These are phyloP conservation scores for Notoglanidium macrostoma DNA, from an alignment of 2,797 vertebrate species.

Conservation along the genomic window DNA sequence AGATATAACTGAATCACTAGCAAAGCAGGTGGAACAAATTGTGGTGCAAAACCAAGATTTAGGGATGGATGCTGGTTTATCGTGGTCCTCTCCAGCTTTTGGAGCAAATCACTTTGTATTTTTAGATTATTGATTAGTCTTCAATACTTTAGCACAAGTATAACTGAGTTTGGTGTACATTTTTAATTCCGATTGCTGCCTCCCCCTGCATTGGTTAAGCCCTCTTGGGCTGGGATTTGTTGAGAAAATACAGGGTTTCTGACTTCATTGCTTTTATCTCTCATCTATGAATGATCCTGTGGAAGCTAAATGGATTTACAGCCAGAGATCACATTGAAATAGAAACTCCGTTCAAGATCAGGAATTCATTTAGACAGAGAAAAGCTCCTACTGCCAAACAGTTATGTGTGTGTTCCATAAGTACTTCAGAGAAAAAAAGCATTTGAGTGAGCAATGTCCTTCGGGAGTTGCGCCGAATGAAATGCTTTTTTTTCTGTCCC, in stretches of 20 bases:
- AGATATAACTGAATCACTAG: neutral
- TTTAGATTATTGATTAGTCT: neutral
- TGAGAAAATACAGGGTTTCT: neutral
- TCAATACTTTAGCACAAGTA: neutral
- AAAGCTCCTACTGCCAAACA: conserved; percentile 79
- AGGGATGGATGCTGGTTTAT: conserved; percentile 3
- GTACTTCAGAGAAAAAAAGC: conserved; percentile 80
- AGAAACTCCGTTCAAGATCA: conserved; percentile 46
- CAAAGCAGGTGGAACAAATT: neutral
- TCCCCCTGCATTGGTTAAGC: neutral
- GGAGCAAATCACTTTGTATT: neutral
- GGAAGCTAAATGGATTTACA: conserved; percentile 6
- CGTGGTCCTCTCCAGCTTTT: neutral
- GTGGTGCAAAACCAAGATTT: neutral
- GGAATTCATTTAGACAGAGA: conserved; percentile 51
- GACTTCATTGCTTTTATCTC: neutral
- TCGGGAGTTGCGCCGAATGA: conserved; percentile 79
- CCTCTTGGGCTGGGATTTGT: neutral
- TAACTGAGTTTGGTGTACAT: neutral
- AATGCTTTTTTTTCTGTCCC: conserved; percentile 81
- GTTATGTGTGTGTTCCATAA: conserved; percentile 84
- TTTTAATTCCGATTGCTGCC: neutral
- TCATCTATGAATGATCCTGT: conserved; percentile 5
- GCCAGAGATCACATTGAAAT: conserved; percentile 29
- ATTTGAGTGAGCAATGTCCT: conserved; percentile 83